phyloP scores from a whole-genome alignment of 2,888 invertebrate genomes.

The Fissipunctia ypsillon region DNA sequence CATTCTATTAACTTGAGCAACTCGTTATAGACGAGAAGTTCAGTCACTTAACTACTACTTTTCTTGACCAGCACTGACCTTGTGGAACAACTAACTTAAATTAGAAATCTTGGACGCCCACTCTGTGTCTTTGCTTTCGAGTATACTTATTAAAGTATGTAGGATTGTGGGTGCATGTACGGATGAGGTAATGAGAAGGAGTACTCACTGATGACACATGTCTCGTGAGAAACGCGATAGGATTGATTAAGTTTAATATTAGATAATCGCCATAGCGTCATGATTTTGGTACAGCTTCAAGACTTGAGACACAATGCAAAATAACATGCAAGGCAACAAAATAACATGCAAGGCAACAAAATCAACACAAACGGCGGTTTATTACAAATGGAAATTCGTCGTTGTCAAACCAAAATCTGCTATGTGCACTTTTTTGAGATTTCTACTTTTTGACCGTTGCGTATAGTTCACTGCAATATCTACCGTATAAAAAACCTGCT shows the following conservation, averaged over 20 bases:
- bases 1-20: slow-evolving; percentile 21
- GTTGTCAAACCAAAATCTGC: no score
- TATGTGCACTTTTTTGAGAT: no score
- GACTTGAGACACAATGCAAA: not conserved
- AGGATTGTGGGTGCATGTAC: not conserved
- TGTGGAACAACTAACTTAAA: slow-evolving; percentile 49
- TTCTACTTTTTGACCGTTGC: no score
- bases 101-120: slow-evolving; percentile 43
- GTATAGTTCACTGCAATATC: no score
- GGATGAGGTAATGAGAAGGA: slow-evolving; percentile 21
- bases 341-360: not conserved
- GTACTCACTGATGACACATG: not conserved
- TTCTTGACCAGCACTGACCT: slow-evolving; percentile 47
- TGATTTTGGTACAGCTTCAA: not conserved
- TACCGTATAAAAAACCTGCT: no score
- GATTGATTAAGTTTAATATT: not conserved
- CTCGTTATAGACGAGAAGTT: slow-evolving; percentile 32
- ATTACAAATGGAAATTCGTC: not conserved
- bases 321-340: not conserved
- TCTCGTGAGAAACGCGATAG: not conserved
- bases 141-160: slow-evolving; percentile 15
- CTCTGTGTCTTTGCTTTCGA: slow-evolving; percentile 22
- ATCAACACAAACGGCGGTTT: not conserved
- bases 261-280: not conserved
- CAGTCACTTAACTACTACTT: slow-evolving; percentile 34